Conservation (phyloP, 2,113 vertebrate genomes). For the Raja brachyura region DNA sequence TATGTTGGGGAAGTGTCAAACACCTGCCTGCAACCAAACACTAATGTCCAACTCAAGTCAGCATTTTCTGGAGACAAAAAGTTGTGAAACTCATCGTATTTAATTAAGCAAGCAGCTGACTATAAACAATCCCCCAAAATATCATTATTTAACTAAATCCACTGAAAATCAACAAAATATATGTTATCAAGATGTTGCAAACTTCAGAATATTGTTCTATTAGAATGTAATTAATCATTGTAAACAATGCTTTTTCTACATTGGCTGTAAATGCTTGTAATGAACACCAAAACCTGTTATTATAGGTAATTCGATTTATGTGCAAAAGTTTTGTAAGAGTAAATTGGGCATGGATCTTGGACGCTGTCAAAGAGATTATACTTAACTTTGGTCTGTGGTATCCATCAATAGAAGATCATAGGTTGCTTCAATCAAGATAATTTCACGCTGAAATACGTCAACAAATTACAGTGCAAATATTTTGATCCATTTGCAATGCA, state of each 20-base stretch:
- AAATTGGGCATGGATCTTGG: background rate
- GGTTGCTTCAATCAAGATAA: background rate
- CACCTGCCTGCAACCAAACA: background rate
- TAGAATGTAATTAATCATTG: background rate
- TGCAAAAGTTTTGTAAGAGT: background rate
- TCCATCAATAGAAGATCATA: background rate
- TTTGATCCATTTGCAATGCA: background rate
- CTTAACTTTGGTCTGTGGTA: background rate
- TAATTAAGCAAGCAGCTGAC: background rate
- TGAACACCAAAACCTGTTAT: background rate
- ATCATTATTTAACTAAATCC: slow-evolving; percentile 3
- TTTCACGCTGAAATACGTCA: background rate
- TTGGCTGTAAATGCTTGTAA: background rate
- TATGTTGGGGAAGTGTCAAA: background rate
- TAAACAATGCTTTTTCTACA: background rate
- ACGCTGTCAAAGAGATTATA: background rate
- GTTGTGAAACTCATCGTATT: background rate
- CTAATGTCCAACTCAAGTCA: background rate
- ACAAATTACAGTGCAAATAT: background rate
- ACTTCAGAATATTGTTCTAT: background rate
- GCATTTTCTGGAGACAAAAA: background rate
- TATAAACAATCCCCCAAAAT: background rate
- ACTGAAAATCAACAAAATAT: background rate
- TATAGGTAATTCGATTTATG: background rate
- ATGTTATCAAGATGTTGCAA: background rate